Conservation (phyloP, 1,140 invertebrate species). For the Cyrtorhinus lividipennis region DNA sequence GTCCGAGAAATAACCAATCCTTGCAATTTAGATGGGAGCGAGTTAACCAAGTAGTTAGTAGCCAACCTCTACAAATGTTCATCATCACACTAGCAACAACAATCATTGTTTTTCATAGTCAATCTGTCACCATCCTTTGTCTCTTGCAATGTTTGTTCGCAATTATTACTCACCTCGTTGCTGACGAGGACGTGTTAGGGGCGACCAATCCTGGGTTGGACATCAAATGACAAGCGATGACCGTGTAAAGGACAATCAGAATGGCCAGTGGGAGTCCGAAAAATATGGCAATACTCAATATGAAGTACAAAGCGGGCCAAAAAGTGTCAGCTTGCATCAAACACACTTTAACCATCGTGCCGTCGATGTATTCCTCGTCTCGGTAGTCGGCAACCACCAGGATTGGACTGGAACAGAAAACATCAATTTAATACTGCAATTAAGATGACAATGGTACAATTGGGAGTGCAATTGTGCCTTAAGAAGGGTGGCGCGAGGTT, state of each 20-base stretch:
- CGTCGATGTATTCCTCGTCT: slow-evolving; percentile 50
- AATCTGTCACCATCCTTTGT: too few relatives aligned
- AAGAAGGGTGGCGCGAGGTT: too few relatives aligned
- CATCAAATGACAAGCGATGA: slow-evolving; percentile 71
- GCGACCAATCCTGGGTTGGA: slow-evolving; percentile 50
- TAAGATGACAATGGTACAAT: too few relatives aligned
- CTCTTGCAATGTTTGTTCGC: too few relatives aligned
- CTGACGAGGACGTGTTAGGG: slow-evolving; percentile 24
- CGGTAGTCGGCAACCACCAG: slow-evolving; percentile 57
- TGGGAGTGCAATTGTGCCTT: too few relatives aligned
- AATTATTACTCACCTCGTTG: slow-evolving; percentile 8
- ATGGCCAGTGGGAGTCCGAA: slow-evolving; percentile 69
- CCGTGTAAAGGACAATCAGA: slow-evolving; percentile 62
- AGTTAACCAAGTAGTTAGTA: too few relatives aligned
- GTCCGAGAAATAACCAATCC: too few relatives aligned
- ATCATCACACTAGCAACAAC: too few relatives aligned
- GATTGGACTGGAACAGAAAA: slow-evolving; percentile 52
- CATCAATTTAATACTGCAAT: slow-evolving; percentile 20
- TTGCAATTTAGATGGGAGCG: too few relatives aligned
- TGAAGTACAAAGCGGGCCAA: slow-evolving; percentile 62
- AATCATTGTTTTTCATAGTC: too few relatives aligned
- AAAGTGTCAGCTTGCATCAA: slow-evolving; percentile 51
- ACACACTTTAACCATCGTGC: slow-evolving; percentile 53
- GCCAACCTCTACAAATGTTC: too few relatives aligned
- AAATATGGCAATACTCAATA: slow-evolving; percentile 61